Evolutionary conservation across 2,113 vertebrate genomes (phyloP).

Genomic region (Siniperca chuatsi): DNA sequence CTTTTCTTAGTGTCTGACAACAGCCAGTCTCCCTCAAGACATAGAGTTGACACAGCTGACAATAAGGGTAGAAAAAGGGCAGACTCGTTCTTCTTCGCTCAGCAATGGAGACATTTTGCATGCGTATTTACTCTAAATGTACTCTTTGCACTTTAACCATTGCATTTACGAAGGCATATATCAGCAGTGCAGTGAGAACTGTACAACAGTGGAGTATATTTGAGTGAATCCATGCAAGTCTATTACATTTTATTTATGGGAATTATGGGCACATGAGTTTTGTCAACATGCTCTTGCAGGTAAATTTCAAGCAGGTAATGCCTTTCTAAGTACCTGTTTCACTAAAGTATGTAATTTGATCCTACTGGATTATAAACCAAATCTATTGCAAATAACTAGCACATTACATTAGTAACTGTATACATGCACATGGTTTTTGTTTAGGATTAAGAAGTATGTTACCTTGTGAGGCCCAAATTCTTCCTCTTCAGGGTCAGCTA

Average conservation of each 20-base stretch:
- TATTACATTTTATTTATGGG: neutral
- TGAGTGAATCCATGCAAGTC: constrained; percentile 10
- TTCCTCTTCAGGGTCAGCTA: constrained; percentile 40
- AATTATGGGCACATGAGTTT: neutral
- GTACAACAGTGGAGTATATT: constrained; percentile 5
- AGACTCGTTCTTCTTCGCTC: constrained; percentile 16
- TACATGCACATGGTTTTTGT: constrained; percentile 25
- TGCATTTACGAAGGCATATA: neutral
- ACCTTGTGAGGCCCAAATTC: constrained; percentile 62
- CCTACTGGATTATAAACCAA: neutral
- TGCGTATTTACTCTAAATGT: constrained; percentile 36
- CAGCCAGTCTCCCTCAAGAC: constrained; percentile 50
- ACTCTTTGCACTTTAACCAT: constrained; percentile 38
- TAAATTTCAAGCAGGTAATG: constrained; percentile 7
- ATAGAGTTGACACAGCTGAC: constrained; percentile 44
- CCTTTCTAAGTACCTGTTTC: neutral
- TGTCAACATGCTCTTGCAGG: neutral
- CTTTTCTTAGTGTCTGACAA: constrained; percentile 68
- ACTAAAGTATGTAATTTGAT: constrained; percentile 7
- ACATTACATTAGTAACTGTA: constrained; percentile 20
- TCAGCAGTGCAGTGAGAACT: neutral
- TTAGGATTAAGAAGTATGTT: constrained; percentile 59
- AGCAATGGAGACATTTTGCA: constrained; percentile 36
- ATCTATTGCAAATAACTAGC: constrained; percentile 1
- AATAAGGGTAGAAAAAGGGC: constrained; percentile 36